Base-by-base conservation (phyloP, 2,113 vertebrate species). In the Nothoprocta pentlandii region DNA sequence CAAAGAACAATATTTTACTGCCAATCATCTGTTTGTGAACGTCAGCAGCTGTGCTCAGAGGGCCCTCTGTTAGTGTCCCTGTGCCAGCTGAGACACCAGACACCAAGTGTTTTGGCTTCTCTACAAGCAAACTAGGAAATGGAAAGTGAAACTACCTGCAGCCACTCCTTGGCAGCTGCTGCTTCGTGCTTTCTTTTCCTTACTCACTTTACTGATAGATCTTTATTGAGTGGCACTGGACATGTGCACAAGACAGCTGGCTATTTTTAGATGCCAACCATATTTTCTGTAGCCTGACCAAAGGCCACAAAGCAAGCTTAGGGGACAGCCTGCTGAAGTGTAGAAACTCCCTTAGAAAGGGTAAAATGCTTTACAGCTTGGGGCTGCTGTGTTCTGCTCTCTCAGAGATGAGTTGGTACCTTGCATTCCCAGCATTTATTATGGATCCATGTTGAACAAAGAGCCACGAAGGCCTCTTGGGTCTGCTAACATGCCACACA, bases 51-150 rank as follows among this genome's bases (percentile, higher is more conserved):
- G 3, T 25, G 9, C 34, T 56, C 28, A 70, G 82, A 30, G 16
- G 10, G 3, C 66, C 46, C 44, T 87, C 44, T 87, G 67, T 66
- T 49, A 9, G 2, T n/a, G 4, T 4, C 23, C 56, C 64, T 10
- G 0, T 51, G 56, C 0, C 0, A 36, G 39, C 19, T 14, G 30
- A 41, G 73, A 53, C 61, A 42, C 4, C 0, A 10, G 16, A 10
- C 44, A 28, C 22, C 47, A 22, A n/a, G 22, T 32, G 20, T 67
- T 51, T 46, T 82, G 85, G 23, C 30, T 68, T 46, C 44, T 88
- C 30, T 64, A 41, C 80, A 47, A 25, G 49, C 7, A 74, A 85
- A 70, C 19, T 49, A 42, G 66, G 74, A 74, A 90, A 56, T 36
- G 28, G 61, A 83, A 93, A 89, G 16, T 1, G 17, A 87, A 96